Evolutionary conservation across 2,888 invertebrate species (phyloP), one percentile per base, ranked within the genome.

Genomic region (Eristalinus sepulchralis): DNA sequence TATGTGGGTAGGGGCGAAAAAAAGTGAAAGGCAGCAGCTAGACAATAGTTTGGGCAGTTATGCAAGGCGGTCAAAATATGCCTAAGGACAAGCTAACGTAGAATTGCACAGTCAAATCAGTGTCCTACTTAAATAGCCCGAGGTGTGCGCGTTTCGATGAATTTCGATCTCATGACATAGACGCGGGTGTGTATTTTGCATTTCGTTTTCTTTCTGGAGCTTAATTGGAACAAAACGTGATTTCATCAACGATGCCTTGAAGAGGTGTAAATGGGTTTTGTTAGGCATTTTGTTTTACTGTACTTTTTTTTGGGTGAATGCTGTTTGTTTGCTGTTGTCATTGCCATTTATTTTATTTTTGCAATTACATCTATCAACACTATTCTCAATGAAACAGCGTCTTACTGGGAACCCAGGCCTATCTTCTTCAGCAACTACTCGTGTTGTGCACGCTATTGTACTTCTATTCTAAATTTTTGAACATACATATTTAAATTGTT

Each of bases 11-110:
- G 75, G 62, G 22, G 33, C 39, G 66, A 27, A 34, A 84, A 75
- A 83, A 84, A 84, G 84, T 84, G 84, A 84, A 84, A 84, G 84
- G 84, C 55, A 39, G 60, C 34, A 39, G 60, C 34, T 31, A 81
- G 76, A 84, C 81, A 81, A 84, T 81, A 57, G 78, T 78, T 68
- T 22, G 53, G 34, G 57, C 53, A 31, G 60, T 81, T 81, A 62
- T 67, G 62, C 73, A 84, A 84, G 60, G 53, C 59, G 64, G 13
- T 53, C 27, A 11, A 72, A 84, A 67, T 66, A 47, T 24, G 84
- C 84, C 84, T 84, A 80, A 77, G 84, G 84, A 84, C 81, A 81
- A 72, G 62, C 70, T 75, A 63, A 39, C 66, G 24, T 67, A 71
- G 66, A 84, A 84, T 84, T 67, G 60, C 72, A 76, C 60, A 63